A percentile compares a stretch with the other conserved stretches of the same genome.
Conservation (phyloP, 1,140 invertebrate genomes). For the Camponotus pennsylvanicus region DNA sequence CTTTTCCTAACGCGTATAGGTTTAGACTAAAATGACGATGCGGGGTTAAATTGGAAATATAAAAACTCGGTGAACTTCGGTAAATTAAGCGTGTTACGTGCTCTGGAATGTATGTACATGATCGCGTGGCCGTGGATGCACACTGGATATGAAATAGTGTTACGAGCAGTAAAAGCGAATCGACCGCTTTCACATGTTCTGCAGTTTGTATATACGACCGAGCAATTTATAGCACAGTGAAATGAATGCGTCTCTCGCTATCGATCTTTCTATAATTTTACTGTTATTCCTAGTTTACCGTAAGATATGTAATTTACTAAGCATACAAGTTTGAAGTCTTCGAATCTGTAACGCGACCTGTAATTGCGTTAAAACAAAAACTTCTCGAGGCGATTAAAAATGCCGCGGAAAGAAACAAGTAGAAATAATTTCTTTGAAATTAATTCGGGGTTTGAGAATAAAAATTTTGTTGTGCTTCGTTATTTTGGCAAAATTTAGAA, state of each 20-base stretch:
- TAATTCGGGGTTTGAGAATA: not conserved
- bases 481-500: conserved; percentile 1
- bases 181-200: conserved; percentile 66
- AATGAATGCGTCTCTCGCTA: conserved; percentile 38
- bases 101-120: conserved; percentile 9
- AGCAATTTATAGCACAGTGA: conserved; percentile 30
- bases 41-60: not conserved
- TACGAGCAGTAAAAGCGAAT: conserved; percentile 70
- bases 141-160: conserved; percentile 32
- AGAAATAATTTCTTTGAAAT: not conserved
- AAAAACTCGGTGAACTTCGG: not conserved
- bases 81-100: conserved; percentile 13
- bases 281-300: conserved; percentile 29
- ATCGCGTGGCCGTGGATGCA: conserved; percentile 8
- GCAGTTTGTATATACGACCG: conserved; percentile 42
- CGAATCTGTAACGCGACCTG: conserved; percentile 9
- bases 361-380: not conserved
- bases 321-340: conserved; percentile 11
- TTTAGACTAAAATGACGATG: not conserved
- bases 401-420: not conserved
- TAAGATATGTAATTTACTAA: conserved; percentile 30
- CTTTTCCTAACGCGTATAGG: too few species aligned
- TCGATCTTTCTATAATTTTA: conserved; percentile 39
- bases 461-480: not conserved
- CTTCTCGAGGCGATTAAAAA: too few species aligned